Base-by-base conservation (phyloP, 2,888 invertebrate genomes). In the Tortricodes alternella region DNA sequence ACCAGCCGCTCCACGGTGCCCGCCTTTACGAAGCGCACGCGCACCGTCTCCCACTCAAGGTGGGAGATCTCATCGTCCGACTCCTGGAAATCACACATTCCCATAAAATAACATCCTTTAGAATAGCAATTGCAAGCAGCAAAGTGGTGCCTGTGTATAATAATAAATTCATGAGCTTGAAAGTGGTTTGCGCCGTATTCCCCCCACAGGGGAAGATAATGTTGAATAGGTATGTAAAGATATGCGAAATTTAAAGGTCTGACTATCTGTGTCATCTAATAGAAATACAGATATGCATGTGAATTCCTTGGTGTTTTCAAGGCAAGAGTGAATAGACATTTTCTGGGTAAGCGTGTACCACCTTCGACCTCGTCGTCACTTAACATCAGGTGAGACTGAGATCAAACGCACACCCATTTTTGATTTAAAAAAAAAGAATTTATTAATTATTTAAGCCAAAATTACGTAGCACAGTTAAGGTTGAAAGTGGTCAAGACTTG, bases 21-120 rank as follows among this genome's bases (percentile, higher is more conserved):
- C 11, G 98, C 98, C 90, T 99, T 99, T 66, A 99, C 94, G 78
- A 98, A 96, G 59, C 97, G 94, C 62, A 98, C 97, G 63, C 97
- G 94, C 63, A 98, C 97, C 34, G 98, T 98, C 91, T 99, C 98
- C 99, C 99, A 99, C 94, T 99, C 99, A 81, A 99, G 91, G 83
- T 99, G 98, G 46, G 97, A 97, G 69, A 97, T 97, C 89, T 97
- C 97, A 87, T 96, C 96, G 76, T 96, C 96, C 2, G 96, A 96
- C 78, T 96, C 96, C 95, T 95, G 85, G 2, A 85, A 86, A 46
- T 16, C 7, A 38, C 16, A 18, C 18, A 46, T 59, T 62, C 58
- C 1, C 41, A 29, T n/a, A 24, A 9, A 11, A 16, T 11, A 43
- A 8, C 6, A 13, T 15, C 15, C 49, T 18, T 18, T 8, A 15